Base-by-base conservation (phyloP, 2,888 invertebrate species). In the Meliscaeva auricollis region DNA sequence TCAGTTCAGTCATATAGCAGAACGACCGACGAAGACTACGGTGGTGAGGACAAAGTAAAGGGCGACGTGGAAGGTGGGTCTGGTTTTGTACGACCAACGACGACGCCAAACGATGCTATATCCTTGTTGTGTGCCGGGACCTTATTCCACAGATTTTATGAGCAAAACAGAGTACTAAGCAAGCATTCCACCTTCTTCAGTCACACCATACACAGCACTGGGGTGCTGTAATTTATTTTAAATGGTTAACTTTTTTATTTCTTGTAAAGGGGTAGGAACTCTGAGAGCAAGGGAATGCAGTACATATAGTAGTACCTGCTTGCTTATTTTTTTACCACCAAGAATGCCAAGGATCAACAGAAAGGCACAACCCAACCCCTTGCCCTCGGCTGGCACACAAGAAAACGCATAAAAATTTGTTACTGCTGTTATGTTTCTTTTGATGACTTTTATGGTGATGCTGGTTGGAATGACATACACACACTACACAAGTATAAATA, bases 391-490 rank as follows among this genome's bases (percentile, higher is more conserved):
- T 69, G 60, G 77, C 52, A 81, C 58, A 81, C 58, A 81, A 81
- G 85, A 85, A 76, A 81, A 85, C 76, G 81, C 81, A 85, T 85
- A 85, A 85, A 85, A 85, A 85, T 85, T 85, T 85, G 85, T 85
- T 77, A 85, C 85, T 85, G 72, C 73, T 81, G 85, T 85, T 81
- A 85, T 85, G 81, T 73, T 81, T 73, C 76, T 76, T 81, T 85
- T 81, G 80, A 85, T 85, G 85, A 81, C 85, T 85, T 85, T 85
- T 81, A 85, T 85, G 85, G 85, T 85, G 85, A 85, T 85, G 81
- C 81, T 81, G 76, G 85, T 81, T 81, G 68, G 62, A 85, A 85
- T 85, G 73, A 81, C 85, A 81, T 66, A 84, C 62, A 66, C 46
- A 85, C 68, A 73, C 72, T 73, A 81, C 81, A 81, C 68, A 81